A percentile compares a stretch with the other conserved stretches of the same genome.
phyloP scores from a whole-genome alignment of 2,113 vertebrate genomes.

The Otocyon megalotis region DNA sequence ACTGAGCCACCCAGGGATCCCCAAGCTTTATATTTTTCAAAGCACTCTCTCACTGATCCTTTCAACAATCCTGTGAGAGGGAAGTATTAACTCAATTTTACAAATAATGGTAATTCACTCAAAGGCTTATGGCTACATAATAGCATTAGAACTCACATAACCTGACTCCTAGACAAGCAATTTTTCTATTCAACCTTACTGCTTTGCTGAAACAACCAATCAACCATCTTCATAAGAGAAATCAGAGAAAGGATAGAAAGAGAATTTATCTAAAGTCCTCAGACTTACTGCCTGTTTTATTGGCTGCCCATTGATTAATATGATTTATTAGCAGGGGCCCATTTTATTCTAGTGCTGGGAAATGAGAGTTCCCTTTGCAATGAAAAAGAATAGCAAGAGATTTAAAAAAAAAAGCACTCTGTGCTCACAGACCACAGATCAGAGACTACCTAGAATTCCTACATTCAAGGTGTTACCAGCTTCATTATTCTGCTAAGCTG shows the following conservation, averaged over 20 bases:
- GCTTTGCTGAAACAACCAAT: constrained; percentile 49
- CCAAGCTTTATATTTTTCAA: constrained; percentile 52
- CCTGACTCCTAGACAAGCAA: background rate
- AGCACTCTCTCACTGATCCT: constrained; percentile 34
- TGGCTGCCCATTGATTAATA: background rate
- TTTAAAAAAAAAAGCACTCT: background rate
- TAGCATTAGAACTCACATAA: constrained; percentile 11
- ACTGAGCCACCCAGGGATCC: no score
- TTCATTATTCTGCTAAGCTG: background rate
- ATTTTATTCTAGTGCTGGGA: constrained; percentile 22
- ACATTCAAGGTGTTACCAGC: background rate
- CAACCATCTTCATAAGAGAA: constrained; percentile 3
- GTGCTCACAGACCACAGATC: background rate
- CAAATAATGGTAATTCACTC: constrained; percentile 5
- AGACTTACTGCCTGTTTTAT: constrained; percentile 13
- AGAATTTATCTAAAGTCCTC: constrained; percentile 41
- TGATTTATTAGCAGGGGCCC: background rate
- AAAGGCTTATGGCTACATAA: constrained; percentile 35
- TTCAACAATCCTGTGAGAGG: constrained; percentile 46
- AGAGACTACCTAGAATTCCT: background rate
- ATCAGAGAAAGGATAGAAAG: background rate
- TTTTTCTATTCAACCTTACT: background rate
- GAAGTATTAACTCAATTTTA: constrained; percentile 55
- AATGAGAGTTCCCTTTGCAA: constrained; percentile 30
- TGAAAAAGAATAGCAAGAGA: background rate